These are phyloP conservation scores for Dione vanillae DNA, from an alignment of 2,888 invertebrate genomes.

Conservation along the genomic window DNA sequence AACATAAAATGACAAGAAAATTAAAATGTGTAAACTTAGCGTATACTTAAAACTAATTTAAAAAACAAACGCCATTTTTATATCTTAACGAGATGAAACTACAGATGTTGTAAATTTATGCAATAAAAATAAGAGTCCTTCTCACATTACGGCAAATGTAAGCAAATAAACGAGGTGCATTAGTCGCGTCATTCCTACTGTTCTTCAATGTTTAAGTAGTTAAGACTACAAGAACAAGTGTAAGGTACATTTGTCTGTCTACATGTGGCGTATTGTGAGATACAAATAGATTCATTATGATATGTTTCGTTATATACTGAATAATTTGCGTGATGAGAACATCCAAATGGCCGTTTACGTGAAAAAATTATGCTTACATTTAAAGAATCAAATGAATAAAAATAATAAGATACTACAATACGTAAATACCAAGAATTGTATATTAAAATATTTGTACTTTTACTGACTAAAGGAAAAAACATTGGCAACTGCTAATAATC, in stretches of 20 bases:
- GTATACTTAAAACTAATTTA: constrained; percentile 81
- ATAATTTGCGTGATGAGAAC: constrained; percentile 76
- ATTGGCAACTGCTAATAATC: constrained; percentile 84
- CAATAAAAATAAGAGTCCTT: constrained; percentile 46
- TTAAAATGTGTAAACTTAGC: constrained; percentile 65
- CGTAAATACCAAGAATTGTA: constrained; percentile 85
- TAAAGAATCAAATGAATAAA: constrained; percentile 81
- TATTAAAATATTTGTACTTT: constrained; percentile 92
- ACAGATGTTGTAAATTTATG: constrained; percentile 61
- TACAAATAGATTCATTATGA: constrained; percentile 76
- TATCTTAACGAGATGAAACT: constrained; percentile 64
- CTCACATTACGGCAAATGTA: constrained; percentile 52
- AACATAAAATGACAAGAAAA: constrained; percentile 78
- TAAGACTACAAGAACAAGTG: no score
- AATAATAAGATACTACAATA: constrained; percentile 83
- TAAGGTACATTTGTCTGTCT: constrained; percentile 34
- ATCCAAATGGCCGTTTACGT: constrained; percentile 76
- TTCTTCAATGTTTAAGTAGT: neutral
- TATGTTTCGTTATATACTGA: constrained; percentile 82
- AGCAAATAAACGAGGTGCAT: constrained; percentile 43
- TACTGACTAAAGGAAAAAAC: constrained; percentile 91
- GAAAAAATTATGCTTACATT: constrained; percentile 83
- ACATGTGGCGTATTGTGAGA: constrained; percentile 55
- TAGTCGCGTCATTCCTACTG: neutral
- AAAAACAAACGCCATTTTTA: constrained; percentile 78